A percentile compares a stretch with the other conserved stretches of the same genome.
Conservation (phyloP, 2,797 vertebrate species). For the Microctenopoma lineatum region DNA sequence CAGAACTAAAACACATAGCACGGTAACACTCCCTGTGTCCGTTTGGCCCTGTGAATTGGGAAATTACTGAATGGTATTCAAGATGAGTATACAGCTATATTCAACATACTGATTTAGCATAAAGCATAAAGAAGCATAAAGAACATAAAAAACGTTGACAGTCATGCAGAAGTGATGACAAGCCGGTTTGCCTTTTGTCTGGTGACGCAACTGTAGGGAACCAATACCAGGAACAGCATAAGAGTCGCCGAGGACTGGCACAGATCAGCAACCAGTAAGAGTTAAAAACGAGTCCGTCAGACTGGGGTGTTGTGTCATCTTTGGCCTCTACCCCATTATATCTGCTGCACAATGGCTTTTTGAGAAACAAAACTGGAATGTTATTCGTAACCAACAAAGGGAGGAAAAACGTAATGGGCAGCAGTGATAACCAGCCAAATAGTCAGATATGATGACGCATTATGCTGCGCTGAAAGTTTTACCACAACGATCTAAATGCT, state of each 20-base stretch:
- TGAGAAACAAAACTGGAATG: constrained; percentile 58
- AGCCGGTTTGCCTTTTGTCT: background rate
- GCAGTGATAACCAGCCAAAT: constrained; percentile 25
- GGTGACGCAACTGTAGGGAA: background rate
- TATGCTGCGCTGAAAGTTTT: constrained; percentile 1
- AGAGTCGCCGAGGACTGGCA: constrained; percentile 5
- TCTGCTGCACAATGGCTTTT: constrained; percentile 63
- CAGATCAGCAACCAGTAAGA: background rate
- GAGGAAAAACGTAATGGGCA: constrained; percentile 40
- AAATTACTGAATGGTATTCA: constrained; percentile 64
- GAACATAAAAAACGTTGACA: background rate
- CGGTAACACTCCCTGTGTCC: constrained; percentile 68
- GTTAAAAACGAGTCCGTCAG: constrained; percentile 31
- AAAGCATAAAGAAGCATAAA: too few species aligned
- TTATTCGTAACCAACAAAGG: constrained; percentile 35
- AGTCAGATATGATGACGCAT: constrained; percentile 15
- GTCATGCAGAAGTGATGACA: background rate
- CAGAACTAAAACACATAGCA: constrained; percentile 73
- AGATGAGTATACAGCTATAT: constrained; percentile 58
- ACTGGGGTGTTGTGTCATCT: constrained; percentile 65
- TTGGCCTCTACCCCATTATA: constrained; percentile 66
- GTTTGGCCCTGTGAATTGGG: constrained; percentile 40
- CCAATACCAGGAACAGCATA: background rate
- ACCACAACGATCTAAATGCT: background rate
- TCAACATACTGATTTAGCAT: constrained; percentile 44